Percentiles rank a stretch among this genome's conserved stretches.
Evolutionary conservation across 2,888 invertebrate species (phyloP).

Genomic region (Octodonta nipae): DNA sequence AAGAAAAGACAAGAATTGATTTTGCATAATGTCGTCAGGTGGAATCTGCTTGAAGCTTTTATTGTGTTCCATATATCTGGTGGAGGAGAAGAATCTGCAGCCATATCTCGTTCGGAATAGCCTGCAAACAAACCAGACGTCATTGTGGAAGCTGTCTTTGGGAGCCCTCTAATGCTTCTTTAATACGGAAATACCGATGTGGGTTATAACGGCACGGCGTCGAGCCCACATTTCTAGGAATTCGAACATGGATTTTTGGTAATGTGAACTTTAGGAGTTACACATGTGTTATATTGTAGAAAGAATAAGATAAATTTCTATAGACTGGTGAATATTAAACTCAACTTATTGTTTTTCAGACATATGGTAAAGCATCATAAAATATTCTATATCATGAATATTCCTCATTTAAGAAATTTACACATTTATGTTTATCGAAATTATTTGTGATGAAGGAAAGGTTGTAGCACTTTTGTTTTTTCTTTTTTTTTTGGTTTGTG

Average conservation of each 20-base stretch:
- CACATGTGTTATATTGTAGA: too few species aligned
- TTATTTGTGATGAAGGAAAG: too few species aligned
- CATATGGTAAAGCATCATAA: too few species aligned
- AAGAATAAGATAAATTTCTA: too few species aligned
- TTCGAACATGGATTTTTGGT: constrained; percentile 1
- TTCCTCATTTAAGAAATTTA: too few species aligned
- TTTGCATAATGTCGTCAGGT: constrained; percentile 41
- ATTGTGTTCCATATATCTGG: constrained; percentile 37
- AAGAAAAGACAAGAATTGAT: constrained; percentile 37
- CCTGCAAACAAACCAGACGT: constrained; percentile 36
- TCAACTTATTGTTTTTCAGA: too few species aligned
- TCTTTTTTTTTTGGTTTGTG: too few species aligned
- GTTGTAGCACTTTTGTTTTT: too few species aligned
- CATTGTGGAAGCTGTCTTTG: constrained; percentile 28
- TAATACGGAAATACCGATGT: constrained; percentile 29
- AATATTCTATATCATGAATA: too few species aligned
- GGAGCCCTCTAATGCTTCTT: constrained; percentile 31
- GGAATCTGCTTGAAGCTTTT: constrained; percentile 28
- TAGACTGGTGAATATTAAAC: too few species aligned
- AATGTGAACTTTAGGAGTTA: too few species aligned
- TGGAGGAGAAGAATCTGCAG: constrained; percentile 24
- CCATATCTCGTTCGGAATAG: constrained; percentile 31
- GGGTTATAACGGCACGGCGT: constrained; percentile 5
- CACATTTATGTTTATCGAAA: too few species aligned
- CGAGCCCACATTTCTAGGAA: constrained; percentile 1